phyloP scores from a whole-genome alignment of 2,113 vertebrate genomes.

The Crotalus helleri region DNA sequence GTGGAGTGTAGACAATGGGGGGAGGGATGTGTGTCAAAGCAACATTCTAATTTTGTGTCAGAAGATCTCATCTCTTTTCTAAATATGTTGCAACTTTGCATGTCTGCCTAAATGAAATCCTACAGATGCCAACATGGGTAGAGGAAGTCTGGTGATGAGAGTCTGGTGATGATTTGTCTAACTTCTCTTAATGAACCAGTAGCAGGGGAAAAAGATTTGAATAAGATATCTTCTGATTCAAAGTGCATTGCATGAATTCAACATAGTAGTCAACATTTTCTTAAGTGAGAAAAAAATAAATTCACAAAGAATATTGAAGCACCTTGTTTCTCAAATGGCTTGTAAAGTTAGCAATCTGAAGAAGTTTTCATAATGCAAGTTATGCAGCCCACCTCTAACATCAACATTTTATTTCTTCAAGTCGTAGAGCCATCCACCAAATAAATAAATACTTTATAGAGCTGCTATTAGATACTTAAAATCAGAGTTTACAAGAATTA shows the following conservation, averaged over 20 bases:
- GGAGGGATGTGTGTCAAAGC: neutral
- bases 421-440: neutral
- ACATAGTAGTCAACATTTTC: neutral
- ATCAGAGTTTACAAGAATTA: no score
- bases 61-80: neutral
- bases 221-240: neutral
- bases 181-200: neutral
- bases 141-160: neutral
- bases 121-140: neutral
- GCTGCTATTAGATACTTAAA: no score
- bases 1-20: neutral
- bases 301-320: neutral
- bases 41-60: neutral
- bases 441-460: no score
- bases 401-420: neutral
- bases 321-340: neutral
- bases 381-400: neutral
- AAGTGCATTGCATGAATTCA: neutral
- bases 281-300: neutral
- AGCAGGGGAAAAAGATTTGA: neutral
- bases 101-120: neutral
- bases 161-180: neutral
- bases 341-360: neutral
- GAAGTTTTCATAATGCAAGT: neutral
- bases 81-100: neutral